Evolutionary conservation across 2,113 vertebrate genomes (phyloP).

Genomic region (Hystrix cristata): DNA sequence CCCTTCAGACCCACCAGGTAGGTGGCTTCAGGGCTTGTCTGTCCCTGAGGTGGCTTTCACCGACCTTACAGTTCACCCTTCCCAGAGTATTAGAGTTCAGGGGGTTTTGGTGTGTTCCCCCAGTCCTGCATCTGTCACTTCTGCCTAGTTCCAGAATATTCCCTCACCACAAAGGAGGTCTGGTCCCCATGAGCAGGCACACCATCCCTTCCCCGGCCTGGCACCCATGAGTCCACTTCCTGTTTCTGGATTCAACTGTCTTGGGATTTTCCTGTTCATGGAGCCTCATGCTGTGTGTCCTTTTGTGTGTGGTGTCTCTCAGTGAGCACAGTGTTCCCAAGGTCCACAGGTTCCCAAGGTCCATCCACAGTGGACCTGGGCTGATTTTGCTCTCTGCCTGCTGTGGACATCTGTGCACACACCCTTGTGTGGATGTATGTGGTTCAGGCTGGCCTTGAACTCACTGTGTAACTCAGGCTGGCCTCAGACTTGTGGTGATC

Average conservation of each 20-base stretch:
- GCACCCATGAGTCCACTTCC: neutral
- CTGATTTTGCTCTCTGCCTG: neutral
- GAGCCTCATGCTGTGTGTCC: neutral
- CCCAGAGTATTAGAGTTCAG: neutral
- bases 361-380: neutral
- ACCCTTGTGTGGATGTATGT: neutral
- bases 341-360: neutral
- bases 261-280: fast-evolving
- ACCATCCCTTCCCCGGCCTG: neutral
- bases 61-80: neutral
- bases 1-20: neutral
- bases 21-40: neutral
- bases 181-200: neutral
- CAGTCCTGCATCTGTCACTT: neutral
- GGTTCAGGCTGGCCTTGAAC: neutral
- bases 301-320: neutral
- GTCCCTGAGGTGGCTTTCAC: neutral
- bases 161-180: neutral
- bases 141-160: neutral
- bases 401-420: neutral
- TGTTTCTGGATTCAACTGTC: neutral
- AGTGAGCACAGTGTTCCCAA: neutral
- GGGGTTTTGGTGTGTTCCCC: neutral
- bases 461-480: neutral
- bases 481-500: neutral